Conservation (phyloP, 2,113 vertebrate genomes). For the Dipodomys stephensi region DNA sequence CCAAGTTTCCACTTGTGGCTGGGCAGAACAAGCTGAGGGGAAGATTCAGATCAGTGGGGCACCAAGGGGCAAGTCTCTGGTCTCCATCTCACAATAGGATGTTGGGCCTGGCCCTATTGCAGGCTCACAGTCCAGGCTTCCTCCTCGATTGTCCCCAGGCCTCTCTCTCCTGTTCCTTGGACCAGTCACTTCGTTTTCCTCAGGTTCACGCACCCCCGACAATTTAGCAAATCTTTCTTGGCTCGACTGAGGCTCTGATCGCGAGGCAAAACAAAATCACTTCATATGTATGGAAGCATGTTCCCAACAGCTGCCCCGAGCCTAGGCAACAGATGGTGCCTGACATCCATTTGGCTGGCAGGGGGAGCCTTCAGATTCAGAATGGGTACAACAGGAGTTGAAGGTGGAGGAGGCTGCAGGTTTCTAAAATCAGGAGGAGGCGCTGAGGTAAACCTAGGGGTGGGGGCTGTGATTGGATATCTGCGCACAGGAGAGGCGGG, state of each 20-base stretch:
- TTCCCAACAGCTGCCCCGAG: slow-evolving; percentile 64
- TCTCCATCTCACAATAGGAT: fast-evolving
- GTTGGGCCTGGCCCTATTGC: background rate
- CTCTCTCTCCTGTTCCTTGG: too few species aligned
- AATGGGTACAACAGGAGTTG: background rate
- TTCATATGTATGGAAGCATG: slow-evolving; percentile 56
- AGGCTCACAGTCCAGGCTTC: too few species aligned
- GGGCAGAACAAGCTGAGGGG: background rate
- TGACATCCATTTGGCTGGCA: slow-evolving; percentile 54
- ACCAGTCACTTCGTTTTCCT: background rate
- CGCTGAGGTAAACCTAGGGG: background rate
- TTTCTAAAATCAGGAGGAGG: background rate
- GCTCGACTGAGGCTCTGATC: slow-evolving; percentile 36
- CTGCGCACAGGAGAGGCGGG: background rate
- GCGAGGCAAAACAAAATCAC: slow-evolving; percentile 26
- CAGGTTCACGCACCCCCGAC: background rate
- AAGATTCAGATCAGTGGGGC: too few species aligned
- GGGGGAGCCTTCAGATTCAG: background rate
- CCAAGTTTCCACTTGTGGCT: fast-evolving
- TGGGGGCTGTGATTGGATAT: background rate
- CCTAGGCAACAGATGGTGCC: slow-evolving; percentile 71
- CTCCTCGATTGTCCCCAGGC: background rate
- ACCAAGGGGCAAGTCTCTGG: background rate
- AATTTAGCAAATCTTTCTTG: slow-evolving; percentile 47
- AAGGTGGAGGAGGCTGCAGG: background rate